Base-by-base conservation (phyloP, 2,113 vertebrate species). In the Catharus fuscescens region DNA sequence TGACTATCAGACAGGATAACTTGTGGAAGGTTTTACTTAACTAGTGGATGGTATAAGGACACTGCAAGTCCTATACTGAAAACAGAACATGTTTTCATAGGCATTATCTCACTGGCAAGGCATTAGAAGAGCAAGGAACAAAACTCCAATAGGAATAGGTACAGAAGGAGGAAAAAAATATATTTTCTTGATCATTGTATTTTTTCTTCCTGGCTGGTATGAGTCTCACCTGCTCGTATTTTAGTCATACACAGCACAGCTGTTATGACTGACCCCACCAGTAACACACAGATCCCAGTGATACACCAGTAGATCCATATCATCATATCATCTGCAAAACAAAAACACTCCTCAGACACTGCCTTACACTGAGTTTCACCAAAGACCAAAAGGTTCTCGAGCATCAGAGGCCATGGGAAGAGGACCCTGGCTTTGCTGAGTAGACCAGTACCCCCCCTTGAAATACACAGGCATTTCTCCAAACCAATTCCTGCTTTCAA, bases 251-350 rank as follows among this genome's bases (percentile, higher is more conserved):
- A 98, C 85, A 98, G 11, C 59, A 80, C 70, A 52, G 89, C 85
- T 91, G 97, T 62, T 56, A 98, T 97, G 92, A 97, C 88, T 4
- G 97, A 97, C 23, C 85, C 96, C 89, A 98, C 97, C 86, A 98
- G 90, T 38, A 98, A 88, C 65, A 98, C 56, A 69, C 86, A 96
- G 73, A 98, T 18, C 5, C 94, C 89, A 6, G 96, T 98, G 96
- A 98, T 82, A 40, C 96, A 84, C 79, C 93, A 95, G 20, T 98
- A 98, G 4, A 89, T 64, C 96, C 97, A 98, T 44, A 98, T 95
- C 31, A 97, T 89, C n/a, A 69, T 45, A 18, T 71, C 88, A 47
- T 80, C 98, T 98, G 96, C 13, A 81, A 92, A 12, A 44, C 36
- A 94, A 19, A 56, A 79, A 28, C 26, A 61, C 15, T 8, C 1